phyloP scores from a whole-genome alignment of 2,888 invertebrate species.

The Esperia sulphurella region DNA sequence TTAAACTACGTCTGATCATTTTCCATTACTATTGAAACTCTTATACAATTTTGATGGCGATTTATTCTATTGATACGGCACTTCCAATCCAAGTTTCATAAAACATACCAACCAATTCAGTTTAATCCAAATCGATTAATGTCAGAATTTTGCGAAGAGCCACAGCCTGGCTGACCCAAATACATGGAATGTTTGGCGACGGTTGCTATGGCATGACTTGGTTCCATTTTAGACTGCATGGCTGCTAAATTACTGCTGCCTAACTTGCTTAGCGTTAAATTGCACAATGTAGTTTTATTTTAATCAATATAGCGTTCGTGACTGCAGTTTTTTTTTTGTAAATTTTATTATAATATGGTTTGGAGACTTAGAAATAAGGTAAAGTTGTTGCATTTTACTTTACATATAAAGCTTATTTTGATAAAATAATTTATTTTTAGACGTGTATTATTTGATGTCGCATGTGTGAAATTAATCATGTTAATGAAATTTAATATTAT shows the following conservation, averaged over 20 bases:
- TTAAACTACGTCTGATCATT: too few relatives aligned
- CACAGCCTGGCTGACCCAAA: conserved; percentile 40
- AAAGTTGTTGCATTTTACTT: too few relatives aligned
- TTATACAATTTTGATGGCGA: too few relatives aligned
- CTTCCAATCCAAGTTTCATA: too few relatives aligned
- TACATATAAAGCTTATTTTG: background rate
- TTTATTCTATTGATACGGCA: too few relatives aligned
- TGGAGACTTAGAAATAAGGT: too few relatives aligned
- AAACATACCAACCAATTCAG: background rate
- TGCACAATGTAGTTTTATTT: background rate
- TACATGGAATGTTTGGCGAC: conserved; percentile 55
- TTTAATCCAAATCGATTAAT: background rate
- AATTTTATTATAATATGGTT: background rate
- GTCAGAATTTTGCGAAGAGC: conserved; percentile 35
- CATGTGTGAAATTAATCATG: too few relatives aligned
- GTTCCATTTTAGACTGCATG: conserved; percentile 9
- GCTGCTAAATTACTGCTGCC: conserved; percentile 3
- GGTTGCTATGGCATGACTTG: conserved; percentile 49
- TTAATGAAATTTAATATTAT: too few relatives aligned
- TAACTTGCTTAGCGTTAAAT: background rate
- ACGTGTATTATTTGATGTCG: too few relatives aligned
- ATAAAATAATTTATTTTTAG: too few relatives aligned
- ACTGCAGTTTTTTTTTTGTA: background rate
- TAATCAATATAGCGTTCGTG: background rate
- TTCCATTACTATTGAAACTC: too few relatives aligned